Base-by-base conservation (phyloP, 2,113 vertebrate genomes). In the Salvelinus fontinalis region DNA sequence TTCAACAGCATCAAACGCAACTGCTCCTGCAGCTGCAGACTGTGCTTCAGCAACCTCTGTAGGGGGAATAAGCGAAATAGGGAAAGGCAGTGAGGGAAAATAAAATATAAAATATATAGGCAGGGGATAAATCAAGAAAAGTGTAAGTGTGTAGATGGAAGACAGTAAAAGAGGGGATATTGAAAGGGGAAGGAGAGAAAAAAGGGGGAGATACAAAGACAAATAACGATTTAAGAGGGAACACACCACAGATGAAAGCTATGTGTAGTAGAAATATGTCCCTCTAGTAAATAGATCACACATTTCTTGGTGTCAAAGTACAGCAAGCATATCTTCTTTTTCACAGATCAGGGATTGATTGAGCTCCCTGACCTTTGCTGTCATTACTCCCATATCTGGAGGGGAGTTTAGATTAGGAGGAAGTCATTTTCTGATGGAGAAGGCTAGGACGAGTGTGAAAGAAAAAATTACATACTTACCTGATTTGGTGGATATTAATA, bases 11-110 rank as follows among this genome's bases (percentile, higher is more conserved):
- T 87, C 11, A 75, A 73, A 5, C 87, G 79, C 64, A 98, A 83
- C 18, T 93, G 91, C 74, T 96, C 95, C 82, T 95, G 95, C 72
- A 99, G 92, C 75, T 86, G 91, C 3, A 89, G 83, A 65, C 96
- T 96, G 70, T 95, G 93, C 20, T 84, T 91, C 76, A 98, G 91
- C 31, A 86, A 85, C 75, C 67, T 79, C 93, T 94, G 62, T 18
- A 20, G 18, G 71, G 14, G 49, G 13, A 7, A 22, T 8, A 1
- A 20, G 39, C 6, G 24, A 54, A 22, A 67, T 1, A 64, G 6
- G 4, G 29, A 34, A 20, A 9, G 24, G n/a, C 8, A 34, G 26
- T 59, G 24, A 73, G 54, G 24, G 73, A 59, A 71, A 70, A 27
- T 65, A 59, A 7, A 69, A 26, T 18, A n/a, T 8, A 26, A 29